phyloP scores from a whole-genome alignment of 2,113 vertebrate genomes.

The Odontesthes bonariensis region DNA sequence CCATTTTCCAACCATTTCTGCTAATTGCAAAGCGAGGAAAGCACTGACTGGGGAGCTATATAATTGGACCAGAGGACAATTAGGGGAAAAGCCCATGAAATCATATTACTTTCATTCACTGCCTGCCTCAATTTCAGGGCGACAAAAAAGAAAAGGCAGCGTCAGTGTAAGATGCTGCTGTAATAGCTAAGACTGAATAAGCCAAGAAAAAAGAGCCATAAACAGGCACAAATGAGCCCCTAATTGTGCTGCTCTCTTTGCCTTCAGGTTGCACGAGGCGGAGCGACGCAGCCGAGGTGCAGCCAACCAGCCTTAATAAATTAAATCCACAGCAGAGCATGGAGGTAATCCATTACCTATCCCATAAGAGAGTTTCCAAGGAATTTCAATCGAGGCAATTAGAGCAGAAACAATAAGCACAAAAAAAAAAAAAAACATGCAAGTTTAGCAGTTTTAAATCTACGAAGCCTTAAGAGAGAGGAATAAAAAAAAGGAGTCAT shows the following conservation, averaged over 20 bases:
- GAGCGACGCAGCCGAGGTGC: constrained; percentile 34
- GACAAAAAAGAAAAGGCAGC: constrained; percentile 16
- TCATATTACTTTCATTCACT: constrained; percentile 59
- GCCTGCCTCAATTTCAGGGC: constrained; percentile 37
- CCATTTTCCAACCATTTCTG: constrained; percentile 63
- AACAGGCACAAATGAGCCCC: constrained; percentile 64
- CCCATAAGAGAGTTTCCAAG: constrained; percentile 63
- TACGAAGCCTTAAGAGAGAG: constrained; percentile 39
- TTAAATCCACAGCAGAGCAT: constrained; percentile 74
- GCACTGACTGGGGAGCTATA: constrained; percentile 62
- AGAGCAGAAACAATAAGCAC: constrained; percentile 57
- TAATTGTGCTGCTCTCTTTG: constrained; percentile 68
- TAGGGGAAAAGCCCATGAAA: constrained; percentile 64
- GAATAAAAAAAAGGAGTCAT: constrained; percentile 64
- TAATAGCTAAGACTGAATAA: constrained; percentile 55
- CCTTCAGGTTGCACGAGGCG: constrained; percentile 63
- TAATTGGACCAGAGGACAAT: constrained; percentile 68
- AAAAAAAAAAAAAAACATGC: constrained; percentile 45
- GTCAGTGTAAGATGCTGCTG: constrained; percentile 48
- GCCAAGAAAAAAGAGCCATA: constrained; percentile 30
- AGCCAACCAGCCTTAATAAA: constrained; percentile 69
- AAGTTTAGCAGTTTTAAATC: constrained; percentile 57
- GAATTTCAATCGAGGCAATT: constrained; percentile 76
- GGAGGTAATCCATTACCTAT: constrained; percentile 76
- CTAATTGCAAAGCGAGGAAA: constrained; percentile 70